A percentile compares a stretch with the other conserved stretches of the same genome.
phyloP scores from a whole-genome alignment of 2,888 invertebrate species.

The Drosophila nr. medialis region DNA sequence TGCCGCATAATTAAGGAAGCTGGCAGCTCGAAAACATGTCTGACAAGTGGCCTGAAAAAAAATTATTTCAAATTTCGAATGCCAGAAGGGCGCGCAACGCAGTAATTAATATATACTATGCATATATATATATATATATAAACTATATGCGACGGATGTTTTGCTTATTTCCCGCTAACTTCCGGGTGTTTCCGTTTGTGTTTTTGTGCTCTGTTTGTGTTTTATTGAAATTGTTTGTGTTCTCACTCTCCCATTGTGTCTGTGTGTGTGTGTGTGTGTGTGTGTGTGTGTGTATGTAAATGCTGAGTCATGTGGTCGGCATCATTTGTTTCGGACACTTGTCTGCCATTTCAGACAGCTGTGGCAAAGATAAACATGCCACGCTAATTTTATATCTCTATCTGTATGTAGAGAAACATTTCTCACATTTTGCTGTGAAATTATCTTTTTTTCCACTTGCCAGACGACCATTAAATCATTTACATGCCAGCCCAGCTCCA shows the following conservation, averaged over 20 bases:
- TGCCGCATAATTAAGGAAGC: slow-evolving; percentile 43
- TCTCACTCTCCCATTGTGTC: background rate
- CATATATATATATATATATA: slow-evolving; percentile 44
- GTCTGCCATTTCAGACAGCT: slow-evolving; percentile 58
- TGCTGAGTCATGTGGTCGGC: background rate
- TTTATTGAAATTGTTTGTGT: slow-evolving; percentile 44
- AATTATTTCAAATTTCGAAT: slow-evolving; percentile 4
- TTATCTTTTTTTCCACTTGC: background rate
- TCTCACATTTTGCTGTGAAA: slow-evolving; percentile 10
- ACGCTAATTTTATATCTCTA: slow-evolving; percentile 34
- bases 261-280: background rate
- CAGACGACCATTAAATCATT: background rate
- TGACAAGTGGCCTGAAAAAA: slow-evolving; percentile 11
- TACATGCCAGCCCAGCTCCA: background rate
- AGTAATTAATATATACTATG: slow-evolving; percentile 50
- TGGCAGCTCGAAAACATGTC: slow-evolving; percentile 15
- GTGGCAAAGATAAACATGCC: slow-evolving; percentile 58
- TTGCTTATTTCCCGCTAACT: slow-evolving; percentile 74
- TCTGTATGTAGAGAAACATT: slow-evolving; percentile 24
- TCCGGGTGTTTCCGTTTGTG: slow-evolving; percentile 62
- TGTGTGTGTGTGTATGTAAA: background rate
- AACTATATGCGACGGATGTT: slow-evolving; percentile 70
- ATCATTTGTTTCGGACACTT: slow-evolving; percentile 51
- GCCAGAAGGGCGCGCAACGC: slow-evolving; percentile 13
- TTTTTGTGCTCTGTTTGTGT: slow-evolving; percentile 29